These are phyloP conservation scores for Falco peregrinus DNA, from an alignment of 2,797 vertebrate species.

Conservation along the genomic window DNA sequence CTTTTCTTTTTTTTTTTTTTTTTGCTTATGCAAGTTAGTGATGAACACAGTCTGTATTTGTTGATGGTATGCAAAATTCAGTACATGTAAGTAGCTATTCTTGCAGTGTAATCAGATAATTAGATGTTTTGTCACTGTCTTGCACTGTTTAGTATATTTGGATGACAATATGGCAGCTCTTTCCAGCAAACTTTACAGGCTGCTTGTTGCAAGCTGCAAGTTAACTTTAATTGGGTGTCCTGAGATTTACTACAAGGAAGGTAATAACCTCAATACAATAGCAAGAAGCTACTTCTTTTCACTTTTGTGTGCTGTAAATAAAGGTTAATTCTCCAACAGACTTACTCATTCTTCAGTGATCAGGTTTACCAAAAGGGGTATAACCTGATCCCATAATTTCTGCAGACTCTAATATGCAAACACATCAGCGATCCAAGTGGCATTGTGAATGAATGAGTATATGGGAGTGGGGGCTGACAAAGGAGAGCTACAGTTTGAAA, in stretches of 20 bases:
- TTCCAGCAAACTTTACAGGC: constrained; percentile 55
- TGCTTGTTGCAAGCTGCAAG: constrained; percentile 66
- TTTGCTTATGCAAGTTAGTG: constrained; percentile 16
- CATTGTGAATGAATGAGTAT: not conserved
- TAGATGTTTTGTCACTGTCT: constrained; percentile 56
- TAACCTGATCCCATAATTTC: not conserved
- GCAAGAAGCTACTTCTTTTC: constrained; percentile 38
- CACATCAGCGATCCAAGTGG: not conserved
- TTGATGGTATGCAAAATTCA: constrained; percentile 33
- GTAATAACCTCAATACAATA: constrained; percentile 39
- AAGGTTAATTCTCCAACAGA: constrained; percentile 46
- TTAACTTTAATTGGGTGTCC: constrained; percentile 73
- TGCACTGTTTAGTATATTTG: constrained; percentile 39
- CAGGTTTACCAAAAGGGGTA: not conserved
- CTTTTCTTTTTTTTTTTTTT: not conserved
- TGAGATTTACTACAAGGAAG: constrained; percentile 63
- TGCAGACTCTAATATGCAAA: constrained; percentile 31
- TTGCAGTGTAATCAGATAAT: constrained; percentile 42
- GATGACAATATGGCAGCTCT: constrained; percentile 54
- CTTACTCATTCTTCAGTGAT: not conserved
- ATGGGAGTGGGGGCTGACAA: not conserved
- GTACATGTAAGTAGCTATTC: constrained; percentile 14
- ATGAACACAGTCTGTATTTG: not conserved
- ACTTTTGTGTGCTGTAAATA: constrained; percentile 50
- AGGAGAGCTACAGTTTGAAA: constrained; percentile 37